Evolutionary conservation across 2,797 vertebrate species (phyloP).

Genomic region (Salarias fasciatus): DNA sequence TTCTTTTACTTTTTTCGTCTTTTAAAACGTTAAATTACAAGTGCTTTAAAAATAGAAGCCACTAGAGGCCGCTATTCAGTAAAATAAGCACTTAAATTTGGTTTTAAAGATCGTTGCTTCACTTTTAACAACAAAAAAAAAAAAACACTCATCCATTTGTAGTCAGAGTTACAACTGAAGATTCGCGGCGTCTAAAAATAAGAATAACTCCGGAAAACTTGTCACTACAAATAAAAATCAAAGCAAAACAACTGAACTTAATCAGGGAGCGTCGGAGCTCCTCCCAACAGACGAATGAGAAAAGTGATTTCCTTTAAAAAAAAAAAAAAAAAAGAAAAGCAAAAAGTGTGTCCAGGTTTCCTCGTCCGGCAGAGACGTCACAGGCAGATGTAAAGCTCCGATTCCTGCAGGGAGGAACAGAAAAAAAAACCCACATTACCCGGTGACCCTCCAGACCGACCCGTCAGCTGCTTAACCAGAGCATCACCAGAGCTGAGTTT

Average conservation of each 20-base stretch:
- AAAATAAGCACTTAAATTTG: conserved; percentile 33
- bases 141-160: neutral
- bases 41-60: conserved; percentile 54
- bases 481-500: no score
- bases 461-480: no score
- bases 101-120: conserved; percentile 20
- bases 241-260: neutral
- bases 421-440: no score
- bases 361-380: conserved; percentile 44
- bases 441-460: no score
- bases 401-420: conserved; percentile 50
- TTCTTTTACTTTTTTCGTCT: conserved; percentile 15
- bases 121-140: neutral
- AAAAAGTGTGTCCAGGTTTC: no score
- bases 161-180: neutral
- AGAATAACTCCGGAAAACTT: neutral
- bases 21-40: conserved; percentile 66
- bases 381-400: conserved; percentile 78
- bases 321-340: no score
- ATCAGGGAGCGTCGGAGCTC: no score
- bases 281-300: no score
- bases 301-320: no score
- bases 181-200: neutral
- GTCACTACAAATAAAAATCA: neutral
- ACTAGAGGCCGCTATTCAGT: conserved; percentile 7